Evolutionary conservation across 2,113 vertebrate genomes (phyloP), one percentile per base, ranked within the genome.

Genomic region (Turdus rufiventris): DNA sequence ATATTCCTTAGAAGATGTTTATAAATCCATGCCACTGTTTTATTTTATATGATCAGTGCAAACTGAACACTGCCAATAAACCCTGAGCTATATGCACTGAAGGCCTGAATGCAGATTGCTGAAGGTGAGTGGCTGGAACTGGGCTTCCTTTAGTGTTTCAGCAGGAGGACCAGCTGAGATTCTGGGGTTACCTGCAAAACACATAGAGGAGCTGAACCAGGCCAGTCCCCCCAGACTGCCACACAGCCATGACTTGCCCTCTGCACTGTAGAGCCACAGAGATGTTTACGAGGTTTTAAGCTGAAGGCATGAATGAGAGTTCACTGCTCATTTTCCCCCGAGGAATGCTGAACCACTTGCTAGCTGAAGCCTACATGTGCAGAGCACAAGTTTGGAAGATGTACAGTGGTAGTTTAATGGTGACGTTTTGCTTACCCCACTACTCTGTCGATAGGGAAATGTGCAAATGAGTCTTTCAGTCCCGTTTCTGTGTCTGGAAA

Each of bases 51-150:
- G 43, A 70, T 33, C 24, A 26, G 45, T 31, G 60, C 48, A 62
- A 83, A 82, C 8, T 34, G 61, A 86, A 34, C 8, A 4, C 28
- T 33, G 18, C 6, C 66, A 68, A 29, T 34, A 84, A 78, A 67
- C 15, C 42, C 33, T 0, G 15, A 88, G 21, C 25, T 47, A 6
- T 14, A n/a, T 4, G 33, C 0, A 0, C 2, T 7, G 43, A 50
- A 54, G 14, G 53, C 12, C 33, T 51, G 80, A 80, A 17, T 14
- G 33, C 12, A 1, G 66, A 29, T 8, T 6, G 12, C 40, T 34
- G 61, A 29, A 58, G n/a, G 20, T 10, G 21, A 10, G 29, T n/a
- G 56, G 45, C 6, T 9, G 21, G 42, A 36, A 24, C 18, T 8
- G 23, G 20, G 54, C 54, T 40, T 58, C 31, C 61, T 12, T 16